phyloP scores from a whole-genome alignment of 2,113 vertebrate species.

The Rhagologus leucostigma region DNA sequence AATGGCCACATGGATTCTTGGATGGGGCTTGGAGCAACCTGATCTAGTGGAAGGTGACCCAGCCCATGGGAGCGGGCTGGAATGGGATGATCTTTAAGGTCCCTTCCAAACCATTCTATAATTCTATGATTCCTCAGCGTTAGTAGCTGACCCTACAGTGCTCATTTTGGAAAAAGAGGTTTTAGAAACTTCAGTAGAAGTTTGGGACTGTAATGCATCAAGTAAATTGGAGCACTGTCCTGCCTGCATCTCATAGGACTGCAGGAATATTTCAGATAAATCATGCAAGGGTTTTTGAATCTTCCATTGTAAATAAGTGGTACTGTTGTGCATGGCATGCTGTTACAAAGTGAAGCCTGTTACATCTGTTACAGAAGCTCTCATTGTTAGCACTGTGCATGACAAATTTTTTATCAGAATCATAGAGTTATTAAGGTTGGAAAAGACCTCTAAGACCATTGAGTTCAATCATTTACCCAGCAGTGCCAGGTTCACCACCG shows the following conservation, averaged over 20 bases:
- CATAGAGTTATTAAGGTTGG: background rate
- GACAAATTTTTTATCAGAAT: background rate
- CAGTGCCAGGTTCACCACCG: background rate
- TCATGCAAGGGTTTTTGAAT: background rate
- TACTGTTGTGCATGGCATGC: accelerated
- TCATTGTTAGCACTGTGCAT: accelerated
- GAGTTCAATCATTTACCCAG: background rate
- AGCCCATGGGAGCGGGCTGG: accelerated
- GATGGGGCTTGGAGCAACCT: background rate
- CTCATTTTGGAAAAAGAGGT: background rate
- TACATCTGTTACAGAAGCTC: background rate
- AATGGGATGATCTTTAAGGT: background rate
- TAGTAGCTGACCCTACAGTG: background rate
- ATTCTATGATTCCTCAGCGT: background rate
- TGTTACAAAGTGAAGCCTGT: background rate
- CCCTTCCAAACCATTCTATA: background rate
- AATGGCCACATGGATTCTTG: background rate
- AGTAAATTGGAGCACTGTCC: background rate
- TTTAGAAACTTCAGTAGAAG: background rate
- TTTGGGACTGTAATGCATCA: background rate
- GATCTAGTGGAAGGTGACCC: background rate
- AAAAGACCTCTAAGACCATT: background rate
- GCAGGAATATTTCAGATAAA: background rate
- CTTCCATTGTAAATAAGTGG: background rate
- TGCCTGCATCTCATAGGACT: background rate